Evolutionary conservation across 2,113 vertebrate species (phyloP), one percentile per base, ranked within the genome.

Genomic region (Romanogobio albipinnatus): DNA sequence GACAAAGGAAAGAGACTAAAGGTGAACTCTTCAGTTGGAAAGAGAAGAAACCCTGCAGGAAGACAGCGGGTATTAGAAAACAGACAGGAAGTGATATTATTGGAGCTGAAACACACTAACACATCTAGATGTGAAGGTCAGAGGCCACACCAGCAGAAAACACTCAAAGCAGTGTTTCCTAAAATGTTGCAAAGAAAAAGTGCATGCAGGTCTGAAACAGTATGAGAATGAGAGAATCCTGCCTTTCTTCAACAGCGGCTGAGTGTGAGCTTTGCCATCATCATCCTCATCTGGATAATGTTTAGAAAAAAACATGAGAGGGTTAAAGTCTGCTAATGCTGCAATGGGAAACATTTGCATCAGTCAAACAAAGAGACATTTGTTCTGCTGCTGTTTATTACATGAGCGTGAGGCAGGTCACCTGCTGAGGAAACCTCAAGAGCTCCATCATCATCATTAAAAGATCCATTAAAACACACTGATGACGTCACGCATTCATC

Each of bases 191-290:
- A 29, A 17, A 68, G 76, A 33, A 22, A 61, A 62, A 62, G 29
- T 62, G 76, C 1, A 14, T 51, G 82, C 14, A 80, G 66, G 36
- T 4, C 7, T 43, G 61, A 10, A 80, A 64, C 10, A 24, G 58
- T 84, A 79, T 83, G 87, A 88, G 85, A 86, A 87, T 74, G 26
- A 85, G 22, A 62, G 33, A 76, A 95, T 96, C 97, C 97, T 99
- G 97, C 98, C 98, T 99, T 98, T 99, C 96, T 95, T 99, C 96
- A 99, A 96, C 94, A 99, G 96, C 91, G 97, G 97, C 91, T 97
- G 97, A 90, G 96, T 94, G 92, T 97, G 88, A 90, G 96, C 94
- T 96, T 97, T 99, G 95, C 95, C 95, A 92, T 99, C 98, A 51
- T 99, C 97, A 62, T 99, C 97, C 87, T 98, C 97, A 93, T 97